Conservation (phyloP, 2,888 invertebrate genomes). For the Clostera curtula region DNA sequence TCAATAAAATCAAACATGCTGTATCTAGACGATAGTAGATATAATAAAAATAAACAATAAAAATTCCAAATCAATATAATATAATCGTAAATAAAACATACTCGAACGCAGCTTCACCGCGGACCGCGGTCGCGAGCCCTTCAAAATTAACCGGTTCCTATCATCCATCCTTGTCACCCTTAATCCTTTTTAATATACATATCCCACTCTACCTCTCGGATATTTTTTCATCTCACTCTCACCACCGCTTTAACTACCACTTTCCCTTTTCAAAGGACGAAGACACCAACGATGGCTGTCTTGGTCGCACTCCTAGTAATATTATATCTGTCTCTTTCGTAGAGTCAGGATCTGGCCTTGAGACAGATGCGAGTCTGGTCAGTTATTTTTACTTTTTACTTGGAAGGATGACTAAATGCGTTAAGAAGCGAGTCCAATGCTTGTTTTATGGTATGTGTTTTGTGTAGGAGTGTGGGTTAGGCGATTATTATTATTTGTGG, state of each 20-base stretch:
- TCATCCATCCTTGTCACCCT: slow-evolving; percentile 31
- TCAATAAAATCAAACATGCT: too few relatives aligned
- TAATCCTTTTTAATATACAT: slow-evolving; percentile 15
- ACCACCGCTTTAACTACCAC: slow-evolving; percentile 60
- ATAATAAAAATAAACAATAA: slow-evolving; percentile 22
- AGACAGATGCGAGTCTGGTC: slow-evolving; percentile 65
- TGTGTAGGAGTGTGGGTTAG: slow-evolving; percentile 24
- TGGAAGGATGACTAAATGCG: slow-evolving; percentile 70
- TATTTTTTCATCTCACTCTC: slow-evolving; percentile 72
- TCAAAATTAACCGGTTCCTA: slow-evolving; percentile 70
- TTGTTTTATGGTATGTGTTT: slow-evolving; percentile 28
- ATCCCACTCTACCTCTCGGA: slow-evolving; percentile 54
- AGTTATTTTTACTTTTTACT: slow-evolving; percentile 72
- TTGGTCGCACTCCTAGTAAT: slow-evolving; percentile 15
- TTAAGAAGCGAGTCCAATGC: slow-evolving; percentile 38
- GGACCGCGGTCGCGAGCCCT: slow-evolving; percentile 62
- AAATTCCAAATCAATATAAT: slow-evolving; percentile 56
- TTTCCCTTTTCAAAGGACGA: slow-evolving; percentile 75
- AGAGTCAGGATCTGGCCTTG: slow-evolving; percentile 69
- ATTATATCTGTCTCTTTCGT: slow-evolving; percentile 33
- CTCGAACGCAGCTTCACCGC: slow-evolving; percentile 41
- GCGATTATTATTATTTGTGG: slow-evolving; percentile 22
- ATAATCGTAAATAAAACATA: slow-evolving; percentile 55
- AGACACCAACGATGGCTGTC: slow-evolving; percentile 44
- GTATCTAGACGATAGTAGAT: too few relatives aligned